Evolutionary conservation across 1,140 invertebrate genomes (phyloP).

Genomic region (Pseudomyrmex sp.): DNA sequence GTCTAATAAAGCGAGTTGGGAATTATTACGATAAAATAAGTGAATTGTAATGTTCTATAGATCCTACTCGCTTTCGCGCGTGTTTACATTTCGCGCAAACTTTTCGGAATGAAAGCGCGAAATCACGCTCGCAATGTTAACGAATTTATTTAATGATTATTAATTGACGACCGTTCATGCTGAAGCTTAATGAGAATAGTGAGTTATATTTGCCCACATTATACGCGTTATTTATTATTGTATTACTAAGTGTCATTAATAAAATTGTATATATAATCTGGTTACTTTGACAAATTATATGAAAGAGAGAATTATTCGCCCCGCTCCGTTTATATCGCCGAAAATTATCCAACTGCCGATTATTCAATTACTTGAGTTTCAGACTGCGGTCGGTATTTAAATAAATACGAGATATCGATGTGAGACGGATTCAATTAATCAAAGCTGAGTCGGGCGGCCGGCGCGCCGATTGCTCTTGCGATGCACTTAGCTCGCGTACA

Average conservation of each 20-base stretch:
- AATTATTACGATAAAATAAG: not conserved
- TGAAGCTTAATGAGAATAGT: constrained; percentile 55
- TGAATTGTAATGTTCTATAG: not conserved
- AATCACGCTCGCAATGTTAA: constrained; percentile 20
- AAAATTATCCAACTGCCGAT: constrained; percentile 7
- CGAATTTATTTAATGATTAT: constrained; percentile 34
- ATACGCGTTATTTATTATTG: constrained; percentile 42
- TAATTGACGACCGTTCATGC: constrained; percentile 7
- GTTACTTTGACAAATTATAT: constrained; percentile 31
- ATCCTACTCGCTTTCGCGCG: not conserved
- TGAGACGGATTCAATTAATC: constrained; percentile 78
- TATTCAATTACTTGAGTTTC: not conserved
- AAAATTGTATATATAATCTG: constrained; percentile 47
- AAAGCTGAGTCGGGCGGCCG: constrained; percentile 73
- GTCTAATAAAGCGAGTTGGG: not conserved
- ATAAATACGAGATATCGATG: constrained; percentile 2
- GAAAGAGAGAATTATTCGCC: not conserved
- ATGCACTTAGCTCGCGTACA: constrained; percentile 81
- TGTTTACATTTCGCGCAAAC: not conserved
- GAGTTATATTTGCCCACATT: constrained; percentile 39
- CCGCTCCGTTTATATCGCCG: not conserved
- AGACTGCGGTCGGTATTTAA: constrained; percentile 3
- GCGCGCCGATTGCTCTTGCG: constrained; percentile 81
- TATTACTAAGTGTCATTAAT: constrained; percentile 28
- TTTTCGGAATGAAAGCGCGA: not conserved